Conservation (phyloP, 2,888 invertebrate species). For the Ormyrus nitidulus region DNA sequence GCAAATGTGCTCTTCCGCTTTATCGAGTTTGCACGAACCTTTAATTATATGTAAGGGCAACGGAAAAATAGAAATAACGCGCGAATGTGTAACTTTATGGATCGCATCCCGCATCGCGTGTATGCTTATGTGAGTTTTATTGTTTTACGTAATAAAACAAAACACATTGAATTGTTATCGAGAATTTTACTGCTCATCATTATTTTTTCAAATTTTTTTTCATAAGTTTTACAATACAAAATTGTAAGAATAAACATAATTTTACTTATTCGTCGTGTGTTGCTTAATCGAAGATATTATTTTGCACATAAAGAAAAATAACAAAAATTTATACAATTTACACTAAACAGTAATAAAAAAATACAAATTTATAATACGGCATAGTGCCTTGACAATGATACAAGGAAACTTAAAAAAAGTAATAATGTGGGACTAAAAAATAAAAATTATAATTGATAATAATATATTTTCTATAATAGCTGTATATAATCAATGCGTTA, state of each 20-base stretch:
- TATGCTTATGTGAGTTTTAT: neutral
- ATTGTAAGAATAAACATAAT: constrained; percentile 46
- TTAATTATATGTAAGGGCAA: constrained; percentile 29
- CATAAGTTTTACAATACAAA: constrained; percentile 44
- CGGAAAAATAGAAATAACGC: neutral
- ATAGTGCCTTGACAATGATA: constrained; percentile 4
- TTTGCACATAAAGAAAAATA: constrained; percentile 35
- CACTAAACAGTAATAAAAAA: constrained; percentile 37
- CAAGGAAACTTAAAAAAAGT: constrained; percentile 37
- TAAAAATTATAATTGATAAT: constrained; percentile 69
- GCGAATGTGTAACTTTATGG: neutral
- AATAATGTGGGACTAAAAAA: constrained; percentile 47
- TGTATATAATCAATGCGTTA: constrained; percentile 68
- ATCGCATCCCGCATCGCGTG: neutral
- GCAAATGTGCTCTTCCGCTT: constrained; percentile 28
- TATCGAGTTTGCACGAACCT: constrained; percentile 29
- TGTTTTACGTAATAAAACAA: constrained; percentile 41
- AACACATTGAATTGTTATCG: constrained; percentile 39
- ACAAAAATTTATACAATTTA: constrained; percentile 43
- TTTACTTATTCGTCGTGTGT: neutral
- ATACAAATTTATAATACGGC: constrained; percentile 30
- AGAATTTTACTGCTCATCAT: constrained; percentile 42
- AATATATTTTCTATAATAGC: constrained; percentile 72
- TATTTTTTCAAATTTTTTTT: constrained; percentile 19
- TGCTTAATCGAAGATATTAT: constrained; percentile 11